phyloP scores from a whole-genome alignment of 2,797 vertebrate species.

The Anisognathus igniventris region DNA sequence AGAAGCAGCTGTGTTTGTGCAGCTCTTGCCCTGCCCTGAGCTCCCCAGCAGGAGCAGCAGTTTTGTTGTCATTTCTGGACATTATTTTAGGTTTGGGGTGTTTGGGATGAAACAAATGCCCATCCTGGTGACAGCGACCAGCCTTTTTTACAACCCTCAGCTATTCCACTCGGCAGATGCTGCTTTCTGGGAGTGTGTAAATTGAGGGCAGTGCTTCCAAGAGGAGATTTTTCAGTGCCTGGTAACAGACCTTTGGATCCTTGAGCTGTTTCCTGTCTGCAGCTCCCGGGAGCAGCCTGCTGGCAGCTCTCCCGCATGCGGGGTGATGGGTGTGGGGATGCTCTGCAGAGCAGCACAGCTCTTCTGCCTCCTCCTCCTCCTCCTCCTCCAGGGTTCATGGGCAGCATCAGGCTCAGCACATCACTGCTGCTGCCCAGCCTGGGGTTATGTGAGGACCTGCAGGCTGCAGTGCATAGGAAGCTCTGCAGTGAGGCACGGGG shows the following conservation, averaged over 20 bases:
- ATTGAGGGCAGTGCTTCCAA: constrained; percentile 3
- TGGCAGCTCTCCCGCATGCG: constrained; percentile 42
- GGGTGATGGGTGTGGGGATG: constrained; percentile 31
- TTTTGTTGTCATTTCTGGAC: neutral
- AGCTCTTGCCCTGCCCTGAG: constrained; percentile 25
- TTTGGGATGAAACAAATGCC: neutral
- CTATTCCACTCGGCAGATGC: neutral
- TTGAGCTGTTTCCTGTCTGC: neutral
- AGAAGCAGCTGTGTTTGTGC: constrained; percentile 56
- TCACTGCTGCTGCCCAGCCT: neutral
- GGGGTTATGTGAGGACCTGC: constrained; percentile 58
- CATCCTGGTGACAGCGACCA: neutral
- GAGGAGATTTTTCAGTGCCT: neutral
- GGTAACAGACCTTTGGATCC: constrained; percentile 59
- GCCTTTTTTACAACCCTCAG: neutral
- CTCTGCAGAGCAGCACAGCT: neutral
- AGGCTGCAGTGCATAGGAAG: constrained; percentile 42
- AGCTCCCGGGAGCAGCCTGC: constrained; percentile 34
- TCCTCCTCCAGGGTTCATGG: neutral
- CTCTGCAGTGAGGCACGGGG: constrained; percentile 44
- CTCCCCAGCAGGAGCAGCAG: constrained; percentile 33
- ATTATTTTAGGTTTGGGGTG: neutral
- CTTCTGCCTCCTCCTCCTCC: neutral
- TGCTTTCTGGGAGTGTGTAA: neutral
- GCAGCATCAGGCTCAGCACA: neutral